Percentiles rank a stretch among this genome's conserved stretches.
Evolutionary conservation across 2,797 vertebrate genomes (phyloP).

Genomic region (Clarias platycephalus): DNA sequence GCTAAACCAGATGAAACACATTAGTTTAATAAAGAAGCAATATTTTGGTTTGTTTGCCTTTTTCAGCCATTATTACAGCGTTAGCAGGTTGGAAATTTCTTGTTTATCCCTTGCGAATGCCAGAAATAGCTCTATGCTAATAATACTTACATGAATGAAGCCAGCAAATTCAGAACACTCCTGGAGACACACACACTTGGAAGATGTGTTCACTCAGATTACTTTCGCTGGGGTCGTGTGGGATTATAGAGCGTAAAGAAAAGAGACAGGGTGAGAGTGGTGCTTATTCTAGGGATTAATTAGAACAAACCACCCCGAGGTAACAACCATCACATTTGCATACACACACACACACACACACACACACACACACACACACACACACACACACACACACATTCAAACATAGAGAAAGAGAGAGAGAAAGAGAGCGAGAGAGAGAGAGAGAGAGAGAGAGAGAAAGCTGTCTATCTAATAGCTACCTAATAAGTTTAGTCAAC

Average conservation of each 20-base stretch:
- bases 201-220: slow-evolving; percentile 32
- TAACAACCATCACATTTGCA: neutral
- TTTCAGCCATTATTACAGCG: slow-evolving; percentile 36
- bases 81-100: slow-evolving; percentile 28
- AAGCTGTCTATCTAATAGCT: slow-evolving; percentile 30
- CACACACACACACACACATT: too few species aligned
- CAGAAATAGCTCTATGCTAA: slow-evolving; percentile 46
- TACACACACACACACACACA: neutral
- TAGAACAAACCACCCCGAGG: slow-evolving; percentile 14
- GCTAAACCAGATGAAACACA: neutral
- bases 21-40: neutral
- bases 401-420: neutral
- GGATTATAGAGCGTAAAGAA: slow-evolving; percentile 32
- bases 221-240: slow-evolving; percentile 26
- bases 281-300: slow-evolving; percentile 45
- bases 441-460: too few species aligned
- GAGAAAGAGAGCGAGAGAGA: too few species aligned
- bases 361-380: too few species aligned
- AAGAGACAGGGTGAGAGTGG: slow-evolving; percentile 9
- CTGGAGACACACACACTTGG: slow-evolving; percentile 10
- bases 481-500: slow-evolving; percentile 31
- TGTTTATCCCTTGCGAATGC: slow-evolving; percentile 38
- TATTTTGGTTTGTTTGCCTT: neutral
- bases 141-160: slow-evolving; percentile 43
- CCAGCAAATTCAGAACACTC: slow-evolving; percentile 28